Percentiles rank a stretch among this genome's conserved stretches.
Conservation (phyloP, 2,113 vertebrate species). For the Puffinus mauretanicus region DNA sequence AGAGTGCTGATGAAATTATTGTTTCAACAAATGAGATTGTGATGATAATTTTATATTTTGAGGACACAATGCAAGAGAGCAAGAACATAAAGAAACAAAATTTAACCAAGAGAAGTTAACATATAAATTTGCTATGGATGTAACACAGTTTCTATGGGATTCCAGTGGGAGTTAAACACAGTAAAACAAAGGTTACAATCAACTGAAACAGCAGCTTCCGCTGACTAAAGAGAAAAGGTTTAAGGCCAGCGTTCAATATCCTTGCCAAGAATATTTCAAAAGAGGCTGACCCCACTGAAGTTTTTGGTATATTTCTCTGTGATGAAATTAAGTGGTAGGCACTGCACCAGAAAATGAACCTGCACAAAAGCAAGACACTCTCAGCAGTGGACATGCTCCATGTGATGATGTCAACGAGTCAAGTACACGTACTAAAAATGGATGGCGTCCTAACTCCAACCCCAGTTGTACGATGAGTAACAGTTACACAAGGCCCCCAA, state of each 20-base stretch:
- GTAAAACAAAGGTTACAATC: background rate
- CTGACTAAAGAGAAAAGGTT: background rate
- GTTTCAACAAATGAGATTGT: background rate
- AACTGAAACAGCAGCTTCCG: background rate
- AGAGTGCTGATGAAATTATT: background rate
- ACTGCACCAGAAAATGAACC: background rate
- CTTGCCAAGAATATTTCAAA: background rate
- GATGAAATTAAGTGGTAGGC: background rate
- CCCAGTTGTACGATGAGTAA: background rate
- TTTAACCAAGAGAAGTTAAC: background rate
- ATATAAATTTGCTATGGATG: background rate
- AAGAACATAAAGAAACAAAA: background rate
- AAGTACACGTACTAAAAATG: rapidly evolving
- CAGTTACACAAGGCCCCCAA: background rate
- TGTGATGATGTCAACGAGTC: rapidly evolving
- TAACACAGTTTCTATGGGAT: background rate
- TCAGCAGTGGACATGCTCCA: background rate
- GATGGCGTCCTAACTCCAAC: background rate
- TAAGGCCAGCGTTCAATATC: background rate
- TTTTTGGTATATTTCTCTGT: background rate
- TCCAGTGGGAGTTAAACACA: background rate
- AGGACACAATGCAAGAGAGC: background rate
- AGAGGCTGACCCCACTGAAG: background rate
- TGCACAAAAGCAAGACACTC: rapidly evolving
- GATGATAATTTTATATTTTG: background rate